Base-by-base conservation (phyloP, 2,888 invertebrate species). In the Ischnura elegans region DNA sequence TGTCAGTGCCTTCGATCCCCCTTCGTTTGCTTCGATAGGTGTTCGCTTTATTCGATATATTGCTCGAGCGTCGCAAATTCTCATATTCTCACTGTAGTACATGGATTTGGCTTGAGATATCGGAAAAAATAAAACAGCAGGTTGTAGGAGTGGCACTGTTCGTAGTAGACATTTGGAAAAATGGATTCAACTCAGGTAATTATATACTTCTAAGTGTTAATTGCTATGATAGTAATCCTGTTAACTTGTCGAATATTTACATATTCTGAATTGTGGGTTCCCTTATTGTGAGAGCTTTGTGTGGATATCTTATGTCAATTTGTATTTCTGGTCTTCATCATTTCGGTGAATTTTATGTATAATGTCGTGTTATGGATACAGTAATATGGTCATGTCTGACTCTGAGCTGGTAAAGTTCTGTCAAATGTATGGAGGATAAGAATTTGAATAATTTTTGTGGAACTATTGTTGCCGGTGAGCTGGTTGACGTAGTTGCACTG, bases 141-240 rank as follows among this genome's bases (percentile, higher is more conserved):
- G 61, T 45, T 90, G 90, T 90, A 90, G 90, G 90, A 90, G 90
- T 90, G 90, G 90, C 90, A 43, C 87, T 43, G 43, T n/a, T 25
- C 43, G 90, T 42, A 47, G 55, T 42, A 61, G 43, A n/a, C 21
- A 45, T 21, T 43, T 43, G 43, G 43, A 45, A 42, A 42, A 61
- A 90, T 90, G 90, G 90, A 90, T 90, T 90, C 90, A 61, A 90
- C 90, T 66, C 90, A 90, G 90, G 90, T 90, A 90, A 90, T 90
- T 90, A 55, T 4, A 21, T 16, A 36, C 36, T 36, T 10, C 36
- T 2, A 36, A 16, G n/a, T 76, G 76, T 13, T 76, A 2, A 10
- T 76, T 16, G 76, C 13, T 0, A n/a, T 10, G 13, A 36, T 36
- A 2, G 29, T 36, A 29, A 36, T 19, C 29, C 29, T 29, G 10